Base-by-base conservation (phyloP, 2,113 vertebrate genomes). In the Fulica atra region DNA sequence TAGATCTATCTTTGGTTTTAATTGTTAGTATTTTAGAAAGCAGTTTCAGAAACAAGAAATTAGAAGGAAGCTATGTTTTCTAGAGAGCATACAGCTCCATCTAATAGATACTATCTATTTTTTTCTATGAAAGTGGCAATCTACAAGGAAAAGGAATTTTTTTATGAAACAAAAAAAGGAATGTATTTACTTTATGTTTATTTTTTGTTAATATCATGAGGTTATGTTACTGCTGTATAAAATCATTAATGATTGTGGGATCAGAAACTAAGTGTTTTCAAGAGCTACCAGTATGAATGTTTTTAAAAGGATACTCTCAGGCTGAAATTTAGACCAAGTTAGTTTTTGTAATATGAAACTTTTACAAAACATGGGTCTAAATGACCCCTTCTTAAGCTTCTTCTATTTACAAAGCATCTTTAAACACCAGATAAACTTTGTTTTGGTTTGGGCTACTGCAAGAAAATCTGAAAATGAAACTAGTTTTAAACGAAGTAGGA, bases 381-480 rank as follows among this genome's bases (percentile, higher is more conserved):
- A 85, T 66, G 54, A 92, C 64, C 36, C 56, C 29, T 88, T 86
- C 50, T 91, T 66, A 70, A 69, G 71, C 6, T 46, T 86, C 94
- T 65, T 81, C 69, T 89, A 83, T 93, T 92, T 94, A 92, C 54
- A 86, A 70, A 95, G 24, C 51, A 78, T 86, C 46, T 95, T 89
- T 81, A 93, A 94, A 89, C 42, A 88, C 14, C 71, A 88, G 79
- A 89, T 60, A 88, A 89, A 83, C 59, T 73, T 80, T 23, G n/a
- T 48, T 81, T 92, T 85, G 48, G 35, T 88, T 94, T 83, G 46
- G 16, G 71, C 76, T 89, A 81, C 87, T 93, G 79, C 51, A 90
- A 54, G 93, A 88, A 92, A 88, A 95, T 84, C 28, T 88, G 70
- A 86, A 96, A 92, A 72, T 48, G 56, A 93, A 92, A 81, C 71